Conservation (phyloP, 1,140 invertebrate species). For the Bombus turneri region DNA sequence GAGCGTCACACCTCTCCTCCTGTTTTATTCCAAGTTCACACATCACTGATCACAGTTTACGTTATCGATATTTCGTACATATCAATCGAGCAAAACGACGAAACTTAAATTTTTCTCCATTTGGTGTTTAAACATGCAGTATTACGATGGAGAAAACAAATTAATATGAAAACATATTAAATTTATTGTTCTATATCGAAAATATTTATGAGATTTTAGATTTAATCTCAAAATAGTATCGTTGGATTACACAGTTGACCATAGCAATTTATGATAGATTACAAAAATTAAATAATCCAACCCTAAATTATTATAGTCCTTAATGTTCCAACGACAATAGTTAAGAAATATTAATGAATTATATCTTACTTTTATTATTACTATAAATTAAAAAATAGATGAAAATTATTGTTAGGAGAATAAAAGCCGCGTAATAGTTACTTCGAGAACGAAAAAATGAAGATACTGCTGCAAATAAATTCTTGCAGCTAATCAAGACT, state of each 20-base stretch:
- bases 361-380: not conserved
- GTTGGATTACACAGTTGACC: no score
- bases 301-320: no score
- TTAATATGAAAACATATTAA: no score
- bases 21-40: conserved; percentile 37
- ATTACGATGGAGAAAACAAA: no score
- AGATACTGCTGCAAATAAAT: conserved; percentile 1
- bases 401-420: not conserved
- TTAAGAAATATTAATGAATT: no score
- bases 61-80: not conserved
- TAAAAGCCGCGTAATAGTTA: not conserved
- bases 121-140: not conserved
- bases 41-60: conserved; percentile 18
- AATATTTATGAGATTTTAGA: no score
- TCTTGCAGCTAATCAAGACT: conserved; percentile 49
- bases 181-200: no score
- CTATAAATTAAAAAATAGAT: not conserved
- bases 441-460: no score
- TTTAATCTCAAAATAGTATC: no score
- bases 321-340: no score
- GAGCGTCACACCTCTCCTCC: conserved; percentile 2
- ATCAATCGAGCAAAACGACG: not conserved
- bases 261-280: no score
- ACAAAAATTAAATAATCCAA: no score
- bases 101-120: not conserved